Evolutionary conservation across 2,888 invertebrate genomes (phyloP), one percentile per base, ranked within the genome.

Genomic region (Cloeon dipterum): DNA sequence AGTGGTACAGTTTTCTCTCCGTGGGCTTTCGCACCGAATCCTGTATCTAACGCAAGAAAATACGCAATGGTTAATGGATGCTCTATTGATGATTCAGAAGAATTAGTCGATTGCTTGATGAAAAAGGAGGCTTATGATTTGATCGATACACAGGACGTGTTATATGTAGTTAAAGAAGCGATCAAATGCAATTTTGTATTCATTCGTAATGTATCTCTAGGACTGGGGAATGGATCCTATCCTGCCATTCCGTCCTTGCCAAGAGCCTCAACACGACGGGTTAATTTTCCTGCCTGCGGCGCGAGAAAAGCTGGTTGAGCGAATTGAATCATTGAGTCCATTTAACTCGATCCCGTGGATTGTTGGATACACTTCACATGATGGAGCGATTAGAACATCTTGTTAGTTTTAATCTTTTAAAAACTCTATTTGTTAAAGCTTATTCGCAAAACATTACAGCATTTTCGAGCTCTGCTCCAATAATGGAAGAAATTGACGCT

Each of bases 211-310:
- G n/a, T n/a, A n/a, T n/a, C n/a, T n/a, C n/a, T n/a, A 77, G 75
- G 60, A 64, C 38, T 79, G 75, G 72, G 76, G 76, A 49, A 70
- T 69, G 44, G 75, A 79, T 53, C 75, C 79, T 1, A 74, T 77
- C 71, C 74, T 79, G 42, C 73, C 78, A 1, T 81, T 81, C 50
- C 74, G 73, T 46, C 79, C 82, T 0, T 74, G 75, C 0, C 61
- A 74, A 1, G 83, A 83, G 49, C 68, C 66, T 0, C 64, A 66
- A 41, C 63, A 66, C 45, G 75, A 79, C 5, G 34, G 34, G 20
- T 23, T 68, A 3, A 48, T 56, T 14, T 49, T 63, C 20, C 51
- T 62, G 34, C 48, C 8, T 13, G 29, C 29, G 5, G n/a, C 13
- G 29, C 5, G 7, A 7, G 13, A 14, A 7, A 29, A 29, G 29